Base-by-base conservation (phyloP, 2,113 vertebrate species). In the Propithecus coquereli region DNA sequence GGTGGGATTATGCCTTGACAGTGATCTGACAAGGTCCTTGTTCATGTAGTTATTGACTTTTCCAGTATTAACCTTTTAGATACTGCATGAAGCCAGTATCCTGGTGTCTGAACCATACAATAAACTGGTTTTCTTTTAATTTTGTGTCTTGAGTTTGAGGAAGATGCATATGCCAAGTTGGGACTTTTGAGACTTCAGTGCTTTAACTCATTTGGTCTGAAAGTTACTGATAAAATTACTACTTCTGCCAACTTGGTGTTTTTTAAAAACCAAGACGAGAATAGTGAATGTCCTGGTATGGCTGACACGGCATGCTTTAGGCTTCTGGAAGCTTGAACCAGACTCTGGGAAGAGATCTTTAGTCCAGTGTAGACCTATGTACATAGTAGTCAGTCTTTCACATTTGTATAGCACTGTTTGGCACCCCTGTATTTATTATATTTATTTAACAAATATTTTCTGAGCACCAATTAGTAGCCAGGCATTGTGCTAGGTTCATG, bases 161-260 rank as follows among this genome's bases (percentile, higher is more conserved):
- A 97, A 96, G 94, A 89, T 77, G 47, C 43, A 10, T 54, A 34
- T 97, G 92, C 94, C 95, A 96, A 77, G 71, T 83, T 86, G 87
- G 40, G 47, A 94, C 96, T 97, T 97, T 96, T 2, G 52, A 95
- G 90, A 84, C 76, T 97, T 91, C 4, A 40, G 43, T 81, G 76
- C 47, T 94, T 63, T 94, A 96, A 82, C 66, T 95, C 87, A 95
- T 95, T 86, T 96, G 95, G 95, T 95, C 84, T 97, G 95, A 95
- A 97, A 95, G 97, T 96, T 94, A 90, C 94, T 97, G 65, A 37
- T 85, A 94, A 97, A 95, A 92, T 82, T 50, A 81, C 77, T 83
- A 18, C 70, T 92, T 76, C 86, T 95, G 65, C 94, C 50, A 94
- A 84, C 63, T 47, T 76, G 25, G 32, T 71, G 52, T 77, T 50